Base-by-base conservation (phyloP, 2,888 invertebrate genomes). In the Erebia palarica region DNA sequence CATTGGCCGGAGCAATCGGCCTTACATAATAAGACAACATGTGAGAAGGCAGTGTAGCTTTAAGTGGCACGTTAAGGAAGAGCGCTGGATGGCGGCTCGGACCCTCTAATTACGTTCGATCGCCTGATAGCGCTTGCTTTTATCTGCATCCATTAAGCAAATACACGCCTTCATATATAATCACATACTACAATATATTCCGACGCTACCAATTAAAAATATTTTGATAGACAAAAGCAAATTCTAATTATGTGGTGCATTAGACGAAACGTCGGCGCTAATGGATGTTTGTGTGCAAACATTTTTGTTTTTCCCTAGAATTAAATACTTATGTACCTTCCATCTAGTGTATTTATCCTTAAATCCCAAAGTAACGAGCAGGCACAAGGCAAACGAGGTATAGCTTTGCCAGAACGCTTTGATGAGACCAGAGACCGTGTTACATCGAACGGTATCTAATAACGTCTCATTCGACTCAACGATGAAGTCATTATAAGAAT, bases 101-200 rank as follows among this genome's bases (percentile, higher is more conserved):
- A 73, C 87, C 91, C 93, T 92, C 87, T 92, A 92, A 92, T 92
- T 92, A 92, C 74, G 75, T 73, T 70, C 85, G 93, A 92, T 91
- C 85, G 82, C 74, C 83, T 83, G 92, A 92, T 92, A 92, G 85
- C 90, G 88, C 85, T 78, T 78, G 90, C 92, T 92, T 91, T 92
- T 92, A 92, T 92, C 90, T 91, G 82, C 81, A 86, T 92, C 93
- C 92, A 92, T 92, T 92, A 93, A 89, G 87, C 90, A 93, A 93
- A 92, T 92, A 92, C 90, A 93, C 92, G 91, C 88, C 89, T 91
- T 86, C 87, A 84, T 85, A 83, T 81, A 76, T 92, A 93, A 93
- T 91, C 85, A 92, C 80, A 91, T 85, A 88, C 86, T 87, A 87
- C 88, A 87, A 81, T 88, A 88, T 90, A 89, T 90, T 88, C 81